Conservation (phyloP, 1,140 invertebrate genomes). For the Xylocopa sonorina region DNA sequence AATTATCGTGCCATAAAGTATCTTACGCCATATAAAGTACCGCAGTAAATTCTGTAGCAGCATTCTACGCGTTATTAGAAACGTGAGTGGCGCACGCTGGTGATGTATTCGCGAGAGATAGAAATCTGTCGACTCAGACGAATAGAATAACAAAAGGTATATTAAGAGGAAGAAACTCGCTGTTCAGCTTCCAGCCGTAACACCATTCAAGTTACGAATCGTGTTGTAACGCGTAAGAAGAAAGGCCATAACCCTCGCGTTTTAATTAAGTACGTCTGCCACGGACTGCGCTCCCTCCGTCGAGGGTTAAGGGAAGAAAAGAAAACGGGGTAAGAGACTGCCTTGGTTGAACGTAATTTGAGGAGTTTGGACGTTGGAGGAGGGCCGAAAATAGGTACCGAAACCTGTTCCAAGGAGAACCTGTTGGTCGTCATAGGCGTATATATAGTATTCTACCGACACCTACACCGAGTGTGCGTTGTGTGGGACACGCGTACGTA, state of each 20-base stretch:
- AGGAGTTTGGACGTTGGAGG: constrained; percentile 31
- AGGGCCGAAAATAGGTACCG: constrained; percentile 57
- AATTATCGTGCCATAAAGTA: too few species aligned
- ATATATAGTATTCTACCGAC: constrained; percentile 11
- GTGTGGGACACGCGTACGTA: background rate
- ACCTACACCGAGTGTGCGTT: background rate
- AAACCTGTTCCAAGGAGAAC: constrained; percentile 65
- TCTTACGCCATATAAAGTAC: too few species aligned
- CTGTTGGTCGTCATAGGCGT: constrained; percentile 52
- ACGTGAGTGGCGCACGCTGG: too few species aligned
- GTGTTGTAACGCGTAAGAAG: background rate
- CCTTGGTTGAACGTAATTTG: constrained; percentile 44
- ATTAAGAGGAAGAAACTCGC: too few species aligned
- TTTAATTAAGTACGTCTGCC: constrained; percentile 31
- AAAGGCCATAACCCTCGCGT: background rate
- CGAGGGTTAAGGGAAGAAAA: constrained; percentile 26
- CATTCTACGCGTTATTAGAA: too few species aligned
- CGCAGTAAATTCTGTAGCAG: too few species aligned
- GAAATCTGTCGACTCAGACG: too few species aligned
- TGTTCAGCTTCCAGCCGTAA: background rate
- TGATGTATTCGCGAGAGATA: too few species aligned
- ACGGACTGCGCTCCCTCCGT: background rate
- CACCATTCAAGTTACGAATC: too few species aligned
- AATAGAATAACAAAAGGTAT: too few species aligned
- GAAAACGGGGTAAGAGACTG: constrained; percentile 11